A percentile compares a stretch with the other conserved stretches of the same genome.
phyloP scores from a whole-genome alignment of 2,797 vertebrate species.

The Schizopygopsis pylzovi region DNA sequence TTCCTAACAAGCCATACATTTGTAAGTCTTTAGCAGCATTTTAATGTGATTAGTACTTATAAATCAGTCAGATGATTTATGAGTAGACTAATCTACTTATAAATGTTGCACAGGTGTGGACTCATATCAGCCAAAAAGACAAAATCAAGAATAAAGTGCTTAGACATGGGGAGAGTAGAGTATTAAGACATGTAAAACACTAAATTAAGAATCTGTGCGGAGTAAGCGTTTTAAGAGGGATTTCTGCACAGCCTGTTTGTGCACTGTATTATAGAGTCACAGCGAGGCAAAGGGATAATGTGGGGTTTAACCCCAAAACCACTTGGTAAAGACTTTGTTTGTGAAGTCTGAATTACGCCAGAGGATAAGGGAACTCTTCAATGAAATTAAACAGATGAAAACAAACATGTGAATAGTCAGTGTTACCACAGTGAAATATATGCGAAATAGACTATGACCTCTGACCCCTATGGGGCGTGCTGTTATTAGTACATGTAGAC shows the following conservation, averaged over 20 bases:
- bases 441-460: background rate
- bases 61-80: background rate
- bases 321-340: constrained; percentile 52
- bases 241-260: constrained; percentile 82
- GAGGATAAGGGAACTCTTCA: constrained; percentile 3
- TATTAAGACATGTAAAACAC: constrained; percentile 78
- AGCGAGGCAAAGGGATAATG: constrained; percentile 84
- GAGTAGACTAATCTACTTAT: background rate
- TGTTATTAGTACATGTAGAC: background rate
- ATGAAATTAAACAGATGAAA: background rate
- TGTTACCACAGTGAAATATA: background rate
- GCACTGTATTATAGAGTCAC: constrained; percentile 85
- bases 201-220: constrained; percentile 84
- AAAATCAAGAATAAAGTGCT: constrained; percentile 62
- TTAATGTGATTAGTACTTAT: background rate
- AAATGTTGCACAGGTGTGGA: constrained; percentile 7
- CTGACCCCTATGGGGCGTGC: background rate
- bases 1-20: background rate
- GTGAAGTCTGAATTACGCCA: constrained; percentile 61
- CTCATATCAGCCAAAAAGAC: constrained; percentile 50
- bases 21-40: background rate
- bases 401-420: background rate
- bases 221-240: constrained; percentile 88
- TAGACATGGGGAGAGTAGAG: constrained; percentile 68
- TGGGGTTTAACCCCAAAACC: constrained; percentile 81